phyloP scores from a whole-genome alignment of 2,113 vertebrate species.

The Pedetes capensis region DNA sequence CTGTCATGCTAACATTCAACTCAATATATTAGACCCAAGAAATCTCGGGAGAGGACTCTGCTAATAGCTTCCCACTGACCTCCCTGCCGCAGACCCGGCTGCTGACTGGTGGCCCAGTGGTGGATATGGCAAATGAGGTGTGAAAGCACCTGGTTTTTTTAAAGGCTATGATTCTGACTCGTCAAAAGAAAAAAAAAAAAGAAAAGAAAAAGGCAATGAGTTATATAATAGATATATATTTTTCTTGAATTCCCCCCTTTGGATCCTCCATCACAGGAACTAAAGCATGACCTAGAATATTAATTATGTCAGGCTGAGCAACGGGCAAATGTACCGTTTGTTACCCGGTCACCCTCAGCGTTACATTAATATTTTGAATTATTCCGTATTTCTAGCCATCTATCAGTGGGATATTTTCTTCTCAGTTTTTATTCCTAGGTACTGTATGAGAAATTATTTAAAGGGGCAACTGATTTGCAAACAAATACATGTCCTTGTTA shows the following conservation, averaged over 20 bases:
- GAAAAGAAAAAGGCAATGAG: slow-evolving; percentile 72
- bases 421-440: slow-evolving; percentile 63
- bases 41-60: slow-evolving; percentile 84
- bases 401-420: slow-evolving; percentile 79
- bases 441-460: slow-evolving; percentile 37
- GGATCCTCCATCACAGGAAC: slow-evolving; percentile 84
- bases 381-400: slow-evolving; percentile 84
- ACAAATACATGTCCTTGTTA: slow-evolving; percentile 53
- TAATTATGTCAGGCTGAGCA: slow-evolving; percentile 86
- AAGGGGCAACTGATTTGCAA: slow-evolving; percentile 35
- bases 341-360: slow-evolving; percentile 87
- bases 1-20: slow-evolving; percentile 89
- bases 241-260: slow-evolving; percentile 80
- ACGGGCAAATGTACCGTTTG: slow-evolving; percentile 87
- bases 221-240: slow-evolving; percentile 83
- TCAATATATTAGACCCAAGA: slow-evolving; percentile 86
- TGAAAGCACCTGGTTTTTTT: slow-evolving; percentile 83
- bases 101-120: slow-evolving; percentile 82
- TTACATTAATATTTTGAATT: slow-evolving; percentile 90
- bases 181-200: slow-evolving; percentile 39
- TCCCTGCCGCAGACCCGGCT: slow-evolving; percentile 80
- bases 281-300: slow-evolving; percentile 88
- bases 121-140: slow-evolving; percentile 87
- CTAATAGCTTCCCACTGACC: slow-evolving; percentile 89
- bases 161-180: slow-evolving; percentile 81